A percentile compares a stretch with the other conserved stretches of the same genome.
phyloP scores from a whole-genome alignment of 2,113 vertebrate species.

The Rhineura floridana region DNA sequence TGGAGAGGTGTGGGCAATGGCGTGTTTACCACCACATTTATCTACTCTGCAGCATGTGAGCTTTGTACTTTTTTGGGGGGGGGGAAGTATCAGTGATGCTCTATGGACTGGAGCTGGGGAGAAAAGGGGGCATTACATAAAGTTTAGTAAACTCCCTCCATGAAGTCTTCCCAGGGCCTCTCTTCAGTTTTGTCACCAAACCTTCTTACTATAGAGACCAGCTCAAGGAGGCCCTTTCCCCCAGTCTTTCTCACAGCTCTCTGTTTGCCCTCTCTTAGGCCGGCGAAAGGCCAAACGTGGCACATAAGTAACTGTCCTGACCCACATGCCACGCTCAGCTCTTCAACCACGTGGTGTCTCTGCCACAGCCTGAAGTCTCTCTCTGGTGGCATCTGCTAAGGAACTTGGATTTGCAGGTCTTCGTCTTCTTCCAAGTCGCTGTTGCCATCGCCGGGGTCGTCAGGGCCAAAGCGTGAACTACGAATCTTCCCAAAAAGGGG shows the following conservation, averaged over 20 bases:
- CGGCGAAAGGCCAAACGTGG: background rate
- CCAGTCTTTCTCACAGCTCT: background rate
- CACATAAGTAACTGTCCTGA: background rate
- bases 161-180: background rate
- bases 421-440: constrained; percentile 91
- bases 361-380: background rate
- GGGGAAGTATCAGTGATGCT: background rate
- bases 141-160: background rate
- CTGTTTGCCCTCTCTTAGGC: too few relatives aligned
- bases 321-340: background rate
- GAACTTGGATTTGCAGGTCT: constrained; percentile 92
- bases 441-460: constrained; percentile 79
- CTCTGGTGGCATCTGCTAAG: constrained; percentile 65
- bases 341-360: background rate
- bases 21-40: too few relatives aligned
- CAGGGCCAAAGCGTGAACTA: constrained; percentile 82
- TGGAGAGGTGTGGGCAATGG: too few relatives aligned
- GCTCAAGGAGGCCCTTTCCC: background rate
- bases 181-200: background rate
- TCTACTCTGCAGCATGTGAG: background rate
- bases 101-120: background rate
- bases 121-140: background rate
- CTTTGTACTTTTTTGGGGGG: background rate
- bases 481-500: constrained; percentile 91
- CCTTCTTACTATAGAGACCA: background rate